Evolutionary conservation across 2,113 vertebrate species (phyloP), one percentile per base, ranked within the genome.

Genomic region (Suricata suricatta): DNA sequence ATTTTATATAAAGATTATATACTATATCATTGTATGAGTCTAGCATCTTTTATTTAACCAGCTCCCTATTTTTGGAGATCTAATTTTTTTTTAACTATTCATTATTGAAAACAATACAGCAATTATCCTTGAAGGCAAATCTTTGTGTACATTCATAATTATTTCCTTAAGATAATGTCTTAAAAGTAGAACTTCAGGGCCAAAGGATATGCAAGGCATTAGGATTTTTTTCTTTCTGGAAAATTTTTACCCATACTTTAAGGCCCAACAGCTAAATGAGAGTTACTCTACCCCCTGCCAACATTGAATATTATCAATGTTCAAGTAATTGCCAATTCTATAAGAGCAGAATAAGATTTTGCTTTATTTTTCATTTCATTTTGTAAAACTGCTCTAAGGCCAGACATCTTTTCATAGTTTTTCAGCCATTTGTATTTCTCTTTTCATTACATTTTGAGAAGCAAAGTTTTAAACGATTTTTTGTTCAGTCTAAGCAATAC

Each of bases 381-480:
- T 16, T 88, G 14, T 72, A 69, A 44, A 44, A 47, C 88, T 23
- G 38, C 8, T 25, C 27, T 84, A 31, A 90, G 7, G 31, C 41
- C 35, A 92, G 63, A 23, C 12, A 83, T n/a, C 16, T 80, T 85
- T 89, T n/a, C 27, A 7, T 50, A 13, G 14, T 88, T 74, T 92
- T 77, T 89, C 8, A 7, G 33, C 29, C 21, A 54, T 69, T 90
- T 60, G 0, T 80, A 92, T 90, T 72, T 97, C 27, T 72, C 64
- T 41, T 95, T 66, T 54, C 72, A 71, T 92, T 84, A 54, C 35
- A 93, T 66, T 92, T 94, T 94, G 27, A 81, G 74, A 96, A 96
- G 38, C 14, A 95, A 95, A 41, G 91, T 91, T 95, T 88, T 54
- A 90, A 66, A 89, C 44, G 71, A 69, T 35, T 2, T 74, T 79